phyloP scores from a whole-genome alignment of 2,113 vertebrate species.

The Antigone vipio region DNA sequence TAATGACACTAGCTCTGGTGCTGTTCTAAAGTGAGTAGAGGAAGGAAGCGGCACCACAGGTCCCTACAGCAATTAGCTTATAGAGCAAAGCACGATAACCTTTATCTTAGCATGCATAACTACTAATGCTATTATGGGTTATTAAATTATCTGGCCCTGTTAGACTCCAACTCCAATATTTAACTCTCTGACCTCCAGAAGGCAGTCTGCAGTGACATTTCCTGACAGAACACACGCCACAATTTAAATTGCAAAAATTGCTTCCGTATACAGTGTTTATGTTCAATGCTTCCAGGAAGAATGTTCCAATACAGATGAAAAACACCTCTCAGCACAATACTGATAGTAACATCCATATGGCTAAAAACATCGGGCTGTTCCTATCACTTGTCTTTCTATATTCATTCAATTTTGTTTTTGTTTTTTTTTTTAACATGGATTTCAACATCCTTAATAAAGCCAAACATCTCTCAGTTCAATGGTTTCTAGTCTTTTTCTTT shows the following conservation, averaged over 20 bases:
- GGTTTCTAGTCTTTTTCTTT: not conserved
- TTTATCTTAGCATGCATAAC: not conserved
- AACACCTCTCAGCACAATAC: not conserved
- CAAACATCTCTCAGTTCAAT: not conserved
- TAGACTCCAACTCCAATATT: not conserved
- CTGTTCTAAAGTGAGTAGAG: not conserved
- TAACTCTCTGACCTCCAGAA: conserved; percentile 1
- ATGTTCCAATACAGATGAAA: not conserved
- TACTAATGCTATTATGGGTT: not conserved
- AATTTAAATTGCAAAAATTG: not conserved
- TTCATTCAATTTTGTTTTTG: not conserved
- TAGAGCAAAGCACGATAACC: not conserved
- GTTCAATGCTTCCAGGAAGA: not conserved
- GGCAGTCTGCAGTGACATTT: not conserved
- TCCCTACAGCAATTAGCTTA: not conserved
- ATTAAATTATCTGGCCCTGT: conserved; percentile 8
- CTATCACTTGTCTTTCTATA: not conserved
- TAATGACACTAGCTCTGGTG: not conserved
- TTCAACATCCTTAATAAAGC: not conserved
- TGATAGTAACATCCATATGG: not conserved
- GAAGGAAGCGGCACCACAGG: not conserved
- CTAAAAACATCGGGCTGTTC: not conserved
- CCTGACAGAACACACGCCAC: not conserved
- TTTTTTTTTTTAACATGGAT: not conserved
- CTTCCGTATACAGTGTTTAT: not conserved